phyloP scores from a whole-genome alignment of 1,140 invertebrate species.

The Asbolus verrucosus region DNA sequence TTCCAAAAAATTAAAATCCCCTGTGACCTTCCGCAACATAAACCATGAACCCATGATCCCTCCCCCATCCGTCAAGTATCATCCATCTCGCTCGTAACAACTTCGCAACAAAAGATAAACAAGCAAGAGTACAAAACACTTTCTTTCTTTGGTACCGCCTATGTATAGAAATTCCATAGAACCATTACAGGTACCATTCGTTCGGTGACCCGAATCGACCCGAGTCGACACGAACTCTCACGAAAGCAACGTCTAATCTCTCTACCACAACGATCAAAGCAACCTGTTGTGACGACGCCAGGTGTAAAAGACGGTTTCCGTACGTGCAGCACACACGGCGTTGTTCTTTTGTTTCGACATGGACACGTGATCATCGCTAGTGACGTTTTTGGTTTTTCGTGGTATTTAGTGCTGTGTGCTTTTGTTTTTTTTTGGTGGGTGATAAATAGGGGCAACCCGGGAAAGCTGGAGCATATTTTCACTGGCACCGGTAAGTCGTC shows the following conservation, averaged over 20 bases:
- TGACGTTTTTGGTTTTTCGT: constrained; percentile 7
- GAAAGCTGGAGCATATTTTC: constrained; percentile 57
- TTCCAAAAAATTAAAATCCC: too few species aligned
- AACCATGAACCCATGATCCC: too few species aligned
- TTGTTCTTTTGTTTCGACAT: constrained; percentile 45
- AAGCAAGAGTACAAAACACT: constrained; percentile 27
- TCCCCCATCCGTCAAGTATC: background rate
- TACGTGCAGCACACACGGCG: constrained; percentile 1
- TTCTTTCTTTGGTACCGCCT: constrained; percentile 6
- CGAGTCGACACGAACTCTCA: constrained; percentile 19
- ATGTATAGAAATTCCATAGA: too few species aligned
- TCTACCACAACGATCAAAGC: too few species aligned
- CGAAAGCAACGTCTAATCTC: constrained; percentile 22
- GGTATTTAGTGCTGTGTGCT: background rate
- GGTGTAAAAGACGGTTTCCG: constrained; percentile 52
- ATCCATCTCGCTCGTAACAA: too few species aligned
- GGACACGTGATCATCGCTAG: constrained; percentile 46
- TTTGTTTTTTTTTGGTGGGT: constrained; percentile 25
- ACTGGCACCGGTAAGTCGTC: constrained; percentile 55
- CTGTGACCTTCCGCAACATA: constrained; percentile 31
- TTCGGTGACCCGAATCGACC: constrained; percentile 18
- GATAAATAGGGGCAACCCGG: background rate
- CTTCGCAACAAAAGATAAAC: constrained; percentile 6
- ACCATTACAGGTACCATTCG: constrained; percentile 6
- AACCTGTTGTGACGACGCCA: constrained; percentile 53